These are phyloP conservation scores for Dioctria rufipes DNA, from an alignment of 2,888 invertebrate species.

Conservation along the genomic window DNA sequence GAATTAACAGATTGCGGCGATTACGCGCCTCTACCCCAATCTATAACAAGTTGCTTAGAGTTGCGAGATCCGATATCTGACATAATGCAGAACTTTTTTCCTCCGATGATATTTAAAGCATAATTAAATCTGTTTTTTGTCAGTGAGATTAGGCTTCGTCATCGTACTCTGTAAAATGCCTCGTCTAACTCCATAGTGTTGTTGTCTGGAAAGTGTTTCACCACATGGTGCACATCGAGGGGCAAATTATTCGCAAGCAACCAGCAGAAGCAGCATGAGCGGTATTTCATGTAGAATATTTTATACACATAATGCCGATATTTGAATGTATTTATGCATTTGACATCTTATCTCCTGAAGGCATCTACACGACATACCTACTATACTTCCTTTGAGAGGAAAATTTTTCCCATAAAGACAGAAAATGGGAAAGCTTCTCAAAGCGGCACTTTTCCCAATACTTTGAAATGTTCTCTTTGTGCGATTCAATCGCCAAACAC, in stretches of 20 bases:
- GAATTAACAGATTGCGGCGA: constrained; percentile 19
- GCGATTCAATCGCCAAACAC: constrained; percentile 29
- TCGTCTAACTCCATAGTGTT: background rate
- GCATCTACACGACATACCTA: no score
- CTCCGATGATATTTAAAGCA: constrained; percentile 19
- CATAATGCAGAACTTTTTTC: constrained; percentile 24
- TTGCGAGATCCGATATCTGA: constrained; percentile 11
- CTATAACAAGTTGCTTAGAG: background rate
- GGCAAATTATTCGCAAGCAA: constrained; percentile 53
- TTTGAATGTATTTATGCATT: constrained; percentile 6
- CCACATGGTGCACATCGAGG: constrained; percentile 55
- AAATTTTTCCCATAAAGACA: constrained; percentile 42
- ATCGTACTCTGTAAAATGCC: background rate
- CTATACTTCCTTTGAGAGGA: constrained; percentile 7
- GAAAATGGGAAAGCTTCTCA: constrained; percentile 43
- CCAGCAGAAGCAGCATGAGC: background rate
- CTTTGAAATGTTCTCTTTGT: constrained; percentile 21
- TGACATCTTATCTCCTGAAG: constrained; percentile 27
- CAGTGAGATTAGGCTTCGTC: background rate
- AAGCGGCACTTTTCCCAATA: constrained; percentile 22
- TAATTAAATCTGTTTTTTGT: constrained; percentile 44
- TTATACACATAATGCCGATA: background rate
- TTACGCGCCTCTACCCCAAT: constrained; percentile 2
- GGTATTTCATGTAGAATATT: background rate
- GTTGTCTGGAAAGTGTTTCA: constrained; percentile 55